phyloP scores from a whole-genome alignment of 2,113 vertebrate genomes.

The Upupa epops region DNA sequence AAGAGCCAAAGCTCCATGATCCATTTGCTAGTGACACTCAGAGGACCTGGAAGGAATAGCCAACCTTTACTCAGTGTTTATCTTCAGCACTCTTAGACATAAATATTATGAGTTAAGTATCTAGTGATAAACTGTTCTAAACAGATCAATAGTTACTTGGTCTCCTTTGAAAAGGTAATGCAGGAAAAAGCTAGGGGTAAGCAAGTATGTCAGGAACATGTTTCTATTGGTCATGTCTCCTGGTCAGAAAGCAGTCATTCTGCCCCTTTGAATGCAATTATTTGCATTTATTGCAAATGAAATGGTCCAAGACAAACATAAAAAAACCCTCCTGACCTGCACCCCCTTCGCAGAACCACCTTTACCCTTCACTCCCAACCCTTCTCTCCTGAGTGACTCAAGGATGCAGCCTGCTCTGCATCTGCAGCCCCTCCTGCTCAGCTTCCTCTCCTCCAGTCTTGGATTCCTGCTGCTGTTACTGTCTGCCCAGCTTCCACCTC shows the following conservation, averaged over 20 bases:
- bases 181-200: background rate
- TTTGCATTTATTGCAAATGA: background rate
- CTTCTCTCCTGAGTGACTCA: fast-evolving
- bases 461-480: background rate
- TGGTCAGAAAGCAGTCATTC: background rate
- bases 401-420: background rate
- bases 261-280: background rate
- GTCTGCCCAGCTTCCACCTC: background rate
- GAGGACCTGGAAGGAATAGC: background rate
- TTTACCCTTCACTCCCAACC: background rate
- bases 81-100: background rate
- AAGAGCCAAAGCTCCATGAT: background rate
- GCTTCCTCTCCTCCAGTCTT: too few species aligned
- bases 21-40: background rate
- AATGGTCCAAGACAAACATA: background rate
- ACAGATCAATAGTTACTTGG: background rate
- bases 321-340: background rate
- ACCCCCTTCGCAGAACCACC: background rate
- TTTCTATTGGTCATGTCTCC: background rate
- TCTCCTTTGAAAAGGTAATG: background rate
- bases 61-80: too few species aligned
- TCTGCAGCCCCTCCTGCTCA: too few species aligned
- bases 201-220: background rate
- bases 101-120: background rate
- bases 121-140: background rate